Conservation (phyloP, 2,797 vertebrate species). For the Cichlasoma orientale region DNA sequence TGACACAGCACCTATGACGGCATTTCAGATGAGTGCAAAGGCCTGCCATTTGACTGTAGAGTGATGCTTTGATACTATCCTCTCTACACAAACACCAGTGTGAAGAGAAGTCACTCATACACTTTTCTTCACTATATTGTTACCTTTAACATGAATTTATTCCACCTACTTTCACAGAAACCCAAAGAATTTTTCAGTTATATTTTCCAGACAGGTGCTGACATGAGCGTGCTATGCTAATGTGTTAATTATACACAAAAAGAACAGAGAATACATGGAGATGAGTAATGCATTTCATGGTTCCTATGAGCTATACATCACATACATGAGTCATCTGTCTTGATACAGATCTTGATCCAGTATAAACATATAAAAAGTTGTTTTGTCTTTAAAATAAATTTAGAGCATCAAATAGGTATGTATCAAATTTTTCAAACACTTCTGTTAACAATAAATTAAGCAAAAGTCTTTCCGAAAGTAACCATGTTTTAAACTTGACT, state of each 20-base stretch:
- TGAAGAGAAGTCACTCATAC: background rate
- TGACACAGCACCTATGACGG: conserved; percentile 41
- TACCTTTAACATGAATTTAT: background rate
- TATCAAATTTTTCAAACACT: background rate
- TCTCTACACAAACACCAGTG: background rate
- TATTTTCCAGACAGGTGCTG: background rate
- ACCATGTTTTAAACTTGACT: background rate
- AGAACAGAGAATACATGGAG: background rate
- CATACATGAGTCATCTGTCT: background rate
- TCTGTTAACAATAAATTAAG: background rate
- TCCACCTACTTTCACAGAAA: background rate
- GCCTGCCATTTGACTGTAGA: conserved; percentile 32
- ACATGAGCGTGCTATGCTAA: too few species aligned
- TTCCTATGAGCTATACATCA: background rate
- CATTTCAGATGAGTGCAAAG: conserved; percentile 27
- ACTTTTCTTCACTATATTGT: background rate
- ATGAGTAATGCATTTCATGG: background rate
- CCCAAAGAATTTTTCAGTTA: background rate
- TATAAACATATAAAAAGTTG: background rate
- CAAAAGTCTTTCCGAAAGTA: background rate
- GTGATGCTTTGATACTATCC: conserved; percentile 19
- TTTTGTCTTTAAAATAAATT: background rate
- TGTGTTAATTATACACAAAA: background rate
- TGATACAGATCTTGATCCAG: background rate
- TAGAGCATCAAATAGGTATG: background rate